Evolutionary conservation across 2,113 vertebrate genomes (phyloP), one percentile per base, ranked within the genome.

Genomic region (Grantiella picta): DNA sequence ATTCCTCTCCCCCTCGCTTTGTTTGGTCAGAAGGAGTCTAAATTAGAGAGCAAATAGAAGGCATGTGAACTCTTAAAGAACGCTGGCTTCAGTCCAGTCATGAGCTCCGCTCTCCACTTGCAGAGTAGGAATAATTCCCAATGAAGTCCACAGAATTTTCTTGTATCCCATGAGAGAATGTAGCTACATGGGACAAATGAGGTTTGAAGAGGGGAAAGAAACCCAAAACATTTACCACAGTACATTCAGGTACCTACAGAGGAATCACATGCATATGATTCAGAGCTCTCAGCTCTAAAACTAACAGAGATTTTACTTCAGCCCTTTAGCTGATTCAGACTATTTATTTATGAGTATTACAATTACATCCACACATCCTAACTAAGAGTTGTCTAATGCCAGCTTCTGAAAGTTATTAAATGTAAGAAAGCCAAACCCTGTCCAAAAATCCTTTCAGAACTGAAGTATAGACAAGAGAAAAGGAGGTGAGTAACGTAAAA

Each of bases 11-110:
- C 42, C 33, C 57, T 53, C 40, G 10, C 54, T 75, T 33, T 68
- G 27, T 78, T 83, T 91, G 56, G 66, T 93, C 54, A 90, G 79
- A 86, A 84, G 19, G 64, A 91, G 40, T 25, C 82, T 86, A 95
- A 96, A 80, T 83, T 57, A 94, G 80, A 91, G 53, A 86, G 57
- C 72, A 89, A 95, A 82, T 94, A 90, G 69, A 92, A 81, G 92
- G 94, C 89, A 90, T 95, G 86, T 90, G 96, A 97, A 93, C 76
- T 85, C 70, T 59, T 79, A 96, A 88, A 95, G 78, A 95, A 96
- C 40, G 0, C 19, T 97, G 97, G 96, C 93, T 84, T 70, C 28
- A 3, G 3, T 96, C 97, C 97, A 97, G 73, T 35, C 54, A 24
- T 49, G 42, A 87, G 54, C 35, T 88, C 59, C 78, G 81, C 82